Conservation (phyloP, 2,888 invertebrate species). For the Corbicula japonica region DNA sequence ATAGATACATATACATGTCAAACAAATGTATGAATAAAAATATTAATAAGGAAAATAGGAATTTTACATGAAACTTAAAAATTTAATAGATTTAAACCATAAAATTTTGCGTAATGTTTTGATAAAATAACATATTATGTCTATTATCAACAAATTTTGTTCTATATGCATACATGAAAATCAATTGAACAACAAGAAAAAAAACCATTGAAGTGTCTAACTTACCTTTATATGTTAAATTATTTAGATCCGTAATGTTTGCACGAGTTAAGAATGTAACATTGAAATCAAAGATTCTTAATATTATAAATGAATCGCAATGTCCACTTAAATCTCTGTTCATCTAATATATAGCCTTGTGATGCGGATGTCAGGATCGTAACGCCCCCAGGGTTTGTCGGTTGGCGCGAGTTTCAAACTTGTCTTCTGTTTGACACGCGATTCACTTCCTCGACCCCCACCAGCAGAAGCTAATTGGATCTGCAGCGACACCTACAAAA, state of each 20-base stretch:
- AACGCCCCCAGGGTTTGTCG: slow-evolving; percentile 47
- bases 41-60: too few species aligned
- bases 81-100: too few species aligned
- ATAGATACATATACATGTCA: too few species aligned
- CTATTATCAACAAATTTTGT: too few species aligned
- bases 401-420: slow-evolving; percentile 36
- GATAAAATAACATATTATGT: too few species aligned
- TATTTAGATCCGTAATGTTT: not conserved
- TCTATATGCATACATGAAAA: not conserved
- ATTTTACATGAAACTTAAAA: too few species aligned
- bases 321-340: not conserved
- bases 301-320: not conserved
- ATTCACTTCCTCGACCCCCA: slow-evolving; percentile 44
- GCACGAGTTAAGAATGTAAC: not conserved
- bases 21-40: too few species aligned
- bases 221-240: not conserved
- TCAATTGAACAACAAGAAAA: not conserved
- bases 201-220: too few species aligned
- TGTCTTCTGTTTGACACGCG: slow-evolving; percentile 55
- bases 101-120: too few species aligned
- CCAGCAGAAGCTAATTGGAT: slow-evolving; percentile 1
- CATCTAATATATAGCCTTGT: slow-evolving; percentile 52
- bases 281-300: not conserved
- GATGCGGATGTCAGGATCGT: slow-evolving; percentile 58
- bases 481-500: slow-evolving; percentile 11